Evolutionary conservation across 2,113 vertebrate species (phyloP).

Genomic region (Coturnix japonica): DNA sequence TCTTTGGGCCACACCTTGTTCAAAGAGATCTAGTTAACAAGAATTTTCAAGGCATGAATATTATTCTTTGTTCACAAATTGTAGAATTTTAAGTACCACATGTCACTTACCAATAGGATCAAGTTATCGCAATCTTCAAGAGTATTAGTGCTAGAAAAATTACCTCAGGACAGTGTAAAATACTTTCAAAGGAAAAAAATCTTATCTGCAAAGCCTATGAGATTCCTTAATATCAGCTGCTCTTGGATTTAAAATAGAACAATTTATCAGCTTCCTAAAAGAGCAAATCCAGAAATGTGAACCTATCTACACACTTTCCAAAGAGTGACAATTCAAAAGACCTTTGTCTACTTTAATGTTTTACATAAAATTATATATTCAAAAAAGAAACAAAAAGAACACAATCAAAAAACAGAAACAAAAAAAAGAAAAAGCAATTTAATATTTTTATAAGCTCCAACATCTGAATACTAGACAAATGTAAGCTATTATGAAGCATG

Average conservation of each 20-base stretch:
- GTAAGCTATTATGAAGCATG: neutral
- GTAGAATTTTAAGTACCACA: neutral
- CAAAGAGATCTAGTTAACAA: neutral
- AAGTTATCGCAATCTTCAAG: neutral
- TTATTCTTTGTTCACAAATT: neutral
- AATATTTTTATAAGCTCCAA: neutral
- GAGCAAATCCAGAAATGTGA: neutral
- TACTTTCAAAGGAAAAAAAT: neutral
- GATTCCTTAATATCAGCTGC: neutral
- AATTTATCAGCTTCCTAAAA: neutral
- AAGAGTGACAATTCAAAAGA: neutral
- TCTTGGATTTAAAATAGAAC: neutral
- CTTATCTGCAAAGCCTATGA: neutral
- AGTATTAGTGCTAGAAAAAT: neutral
- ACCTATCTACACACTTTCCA: neutral
- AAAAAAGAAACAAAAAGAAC: neutral
- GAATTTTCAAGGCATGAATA: neutral
- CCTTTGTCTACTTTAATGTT: neutral
- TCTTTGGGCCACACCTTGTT: neutral
- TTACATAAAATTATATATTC: neutral
- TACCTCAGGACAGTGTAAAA: neutral
- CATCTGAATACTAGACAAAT: neutral
- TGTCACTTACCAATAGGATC: neutral
- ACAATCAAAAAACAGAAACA: neutral
- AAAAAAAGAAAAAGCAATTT: neutral